phyloP scores from a whole-genome alignment of 2,888 invertebrate species.

The Crocallis elinguaria region DNA sequence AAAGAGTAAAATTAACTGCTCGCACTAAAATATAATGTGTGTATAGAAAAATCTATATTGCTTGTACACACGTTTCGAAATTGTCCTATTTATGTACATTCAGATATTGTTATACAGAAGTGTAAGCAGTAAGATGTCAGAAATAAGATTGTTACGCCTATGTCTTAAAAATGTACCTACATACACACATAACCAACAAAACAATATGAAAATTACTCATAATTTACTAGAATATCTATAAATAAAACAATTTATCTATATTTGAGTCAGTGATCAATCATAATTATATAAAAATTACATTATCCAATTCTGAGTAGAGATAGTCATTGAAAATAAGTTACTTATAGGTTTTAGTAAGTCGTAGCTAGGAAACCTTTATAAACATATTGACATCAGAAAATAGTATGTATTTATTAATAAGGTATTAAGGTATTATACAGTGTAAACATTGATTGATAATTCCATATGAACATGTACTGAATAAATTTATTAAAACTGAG shows the following conservation, averaged over 20 bases:
- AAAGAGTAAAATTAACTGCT: not conserved
- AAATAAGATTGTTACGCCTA: not conserved
- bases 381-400: slow-evolving; percentile 12
- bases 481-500: slow-evolving; percentile 40
- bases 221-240: not conserved
- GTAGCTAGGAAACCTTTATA: slow-evolving; percentile 8
- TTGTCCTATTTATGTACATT: slow-evolving; percentile 26
- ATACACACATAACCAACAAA: slow-evolving; percentile 9
- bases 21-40: not conserved
- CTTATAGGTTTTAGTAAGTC: not conserved
- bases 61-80: slow-evolving; percentile 12
- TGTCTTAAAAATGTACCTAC: slow-evolving; percentile 14
- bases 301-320: slow-evolving; percentile 7
- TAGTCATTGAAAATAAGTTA: slow-evolving; percentile 7
- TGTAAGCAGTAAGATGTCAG: not conserved
- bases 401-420: slow-evolving; percentile 20
- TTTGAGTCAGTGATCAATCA: slow-evolving; percentile 19
- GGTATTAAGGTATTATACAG: slow-evolving; percentile 24
- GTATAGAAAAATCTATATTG: slow-evolving; percentile 1
- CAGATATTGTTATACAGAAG: not conserved
- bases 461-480: slow-evolving; percentile 29
- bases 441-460: slow-evolving; percentile 30
- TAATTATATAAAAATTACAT: slow-evolving; percentile 6
- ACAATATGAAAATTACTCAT: not conserved
- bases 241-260: slow-evolving; percentile 15